Base-by-base conservation (phyloP, 2,888 invertebrate species). In the Rhamphomyia laevipes region DNA sequence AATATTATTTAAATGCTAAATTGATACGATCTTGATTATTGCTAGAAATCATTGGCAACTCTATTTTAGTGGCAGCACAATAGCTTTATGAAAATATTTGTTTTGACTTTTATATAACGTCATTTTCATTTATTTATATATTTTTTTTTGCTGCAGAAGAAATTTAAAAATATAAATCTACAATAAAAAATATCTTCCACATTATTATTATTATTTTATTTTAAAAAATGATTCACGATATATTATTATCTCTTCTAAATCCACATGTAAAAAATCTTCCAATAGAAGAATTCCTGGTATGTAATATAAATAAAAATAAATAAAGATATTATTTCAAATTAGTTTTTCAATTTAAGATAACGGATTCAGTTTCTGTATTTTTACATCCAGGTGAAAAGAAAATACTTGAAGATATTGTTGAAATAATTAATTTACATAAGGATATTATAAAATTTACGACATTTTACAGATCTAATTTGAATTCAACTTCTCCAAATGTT, bases 381-480 rank as follows among this genome's bases (percentile, higher is more conserved):
- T 52, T 68, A 17, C 70, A 85, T 67, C 80, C 82, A 46, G 81
- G 81, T 13, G 86, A 87, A 68, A 71, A 71, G 53, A 75, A 73
- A 53, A 66, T 82, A 48, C 75, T 78, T 53, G 67, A 72, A 46
- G 75, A 78, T 57, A 84, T 87, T 57, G 68, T 79, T 49, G 70
- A 74, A 2, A 76, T 84, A 52, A 80, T 81, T 2, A 74, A 76
- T 57, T 73, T 76, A 56, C 80, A 82, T 56, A 78, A 81, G 56
- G 74, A 73, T 61, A 77, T 86, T 51, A 75, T 77, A 56, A 73
- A 72, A 55, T 86, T 84, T 66, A 73, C 80, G 13, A 74, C 76
- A 61, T 68, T 67, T 16, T 74, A 74, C 53, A 62, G 63, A 43
- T 56, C 56, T 1, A 57, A 55, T 50, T 55, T 58, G 27, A 58